These are phyloP conservation scores for Phrynosoma platyrhinos DNA, from an alignment of 2,113 vertebrate genomes.

Conservation along the genomic window DNA sequence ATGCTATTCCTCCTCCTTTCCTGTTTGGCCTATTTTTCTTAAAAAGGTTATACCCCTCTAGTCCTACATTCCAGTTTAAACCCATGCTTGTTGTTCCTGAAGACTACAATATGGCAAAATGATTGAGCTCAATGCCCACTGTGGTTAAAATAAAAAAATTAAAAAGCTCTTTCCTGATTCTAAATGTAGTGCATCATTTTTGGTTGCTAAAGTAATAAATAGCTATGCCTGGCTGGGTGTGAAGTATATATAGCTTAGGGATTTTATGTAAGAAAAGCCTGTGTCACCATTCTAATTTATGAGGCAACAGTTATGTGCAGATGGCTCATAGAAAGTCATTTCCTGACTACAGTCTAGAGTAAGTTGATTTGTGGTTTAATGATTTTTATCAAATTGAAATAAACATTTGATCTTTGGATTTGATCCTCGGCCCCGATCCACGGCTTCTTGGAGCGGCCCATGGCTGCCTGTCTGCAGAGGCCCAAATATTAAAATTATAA, in stretches of 20 bases:
- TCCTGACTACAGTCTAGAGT: conserved; percentile 64
- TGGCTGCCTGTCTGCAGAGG: no score
- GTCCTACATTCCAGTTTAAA: neutral
- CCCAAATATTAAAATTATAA: no score
- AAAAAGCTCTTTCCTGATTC: conserved; percentile 29
- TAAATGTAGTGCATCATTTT: conserved; percentile 12
- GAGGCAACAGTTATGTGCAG: conserved; percentile 60
- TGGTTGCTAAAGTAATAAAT: conserved; percentile 57
- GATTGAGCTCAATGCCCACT: neutral
- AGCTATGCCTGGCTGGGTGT: conserved; percentile 57
- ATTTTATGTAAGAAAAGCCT: conserved; percentile 65
- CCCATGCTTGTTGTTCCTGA: neutral
- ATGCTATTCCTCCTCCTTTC: no score
- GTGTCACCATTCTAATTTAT: conserved; percentile 52
- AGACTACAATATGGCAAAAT: neutral
- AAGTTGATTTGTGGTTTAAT: conserved; percentile 76
- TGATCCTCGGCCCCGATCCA: conserved; percentile 44
- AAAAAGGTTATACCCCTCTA: no score
- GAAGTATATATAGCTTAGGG: conserved; percentile 58
- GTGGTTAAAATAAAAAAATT: neutral
- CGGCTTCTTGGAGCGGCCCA: no score
- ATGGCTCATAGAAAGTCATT: conserved; percentile 68
- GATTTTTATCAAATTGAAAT: conserved; percentile 80
- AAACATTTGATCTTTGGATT: conserved; percentile 79
- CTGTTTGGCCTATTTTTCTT: no score